Percentiles rank a stretch among this genome's conserved stretches.
phyloP scores from a whole-genome alignment of 2,888 invertebrate species.

The Cecidostiba fungosa region DNA sequence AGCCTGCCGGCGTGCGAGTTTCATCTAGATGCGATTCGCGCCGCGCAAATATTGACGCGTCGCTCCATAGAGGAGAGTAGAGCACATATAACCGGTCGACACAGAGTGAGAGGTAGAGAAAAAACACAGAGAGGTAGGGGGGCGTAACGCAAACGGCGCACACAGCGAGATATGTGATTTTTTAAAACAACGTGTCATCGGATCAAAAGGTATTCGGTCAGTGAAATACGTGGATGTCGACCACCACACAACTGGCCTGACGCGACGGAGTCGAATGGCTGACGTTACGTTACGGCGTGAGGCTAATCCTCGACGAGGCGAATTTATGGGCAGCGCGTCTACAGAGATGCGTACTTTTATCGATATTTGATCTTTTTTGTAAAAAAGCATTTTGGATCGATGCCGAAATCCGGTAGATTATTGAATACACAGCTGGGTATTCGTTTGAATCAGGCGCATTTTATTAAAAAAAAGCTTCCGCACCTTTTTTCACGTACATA shows the following conservation, averaged over 20 bases:
- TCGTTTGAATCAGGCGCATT: background rate
- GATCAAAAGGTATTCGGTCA: conserved; percentile 62
- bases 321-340: conserved; percentile 60
- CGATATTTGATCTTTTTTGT: conserved; percentile 42
- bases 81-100: too few relatives aligned
- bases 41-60: conserved; percentile 62
- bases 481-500: too few relatives aligned
- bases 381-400: background rate
- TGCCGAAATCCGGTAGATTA: background rate
- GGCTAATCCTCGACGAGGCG: conserved; percentile 55
- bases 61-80: conserved; percentile 6
- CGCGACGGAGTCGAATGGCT: conserved; percentile 50
- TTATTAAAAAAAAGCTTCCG: too few relatives aligned
- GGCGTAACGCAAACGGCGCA: conserved; percentile 27
- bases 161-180: conserved; percentile 60
- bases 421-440: background rate
- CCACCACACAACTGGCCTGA: conserved; percentile 7
- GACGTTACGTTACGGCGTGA: background rate
- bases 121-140: background rate
- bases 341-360: conserved; percentile 23
- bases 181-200: conserved; percentile 64
- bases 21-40: conserved; percentile 60
- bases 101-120: background rate
- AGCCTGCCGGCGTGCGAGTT: conserved; percentile 40
- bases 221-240: conserved; percentile 57